These are phyloP conservation scores for Catharus bicknelli DNA, from an alignment of 2,113 vertebrate genomes.

Conservation along the genomic window DNA sequence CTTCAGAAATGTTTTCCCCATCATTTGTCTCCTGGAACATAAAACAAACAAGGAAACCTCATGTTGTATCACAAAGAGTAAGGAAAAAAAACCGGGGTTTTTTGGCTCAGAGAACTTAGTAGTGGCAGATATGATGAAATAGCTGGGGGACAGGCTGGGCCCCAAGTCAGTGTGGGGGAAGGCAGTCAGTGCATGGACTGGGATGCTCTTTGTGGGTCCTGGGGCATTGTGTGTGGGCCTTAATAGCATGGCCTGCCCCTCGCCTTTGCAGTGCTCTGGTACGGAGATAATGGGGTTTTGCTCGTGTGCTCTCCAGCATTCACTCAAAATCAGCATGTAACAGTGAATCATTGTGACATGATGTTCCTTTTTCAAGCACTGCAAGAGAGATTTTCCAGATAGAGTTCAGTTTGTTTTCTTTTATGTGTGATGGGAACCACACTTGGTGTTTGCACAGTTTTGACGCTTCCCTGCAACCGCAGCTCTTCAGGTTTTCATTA, in stretches of 20 bases:
- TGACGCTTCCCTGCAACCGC: neutral
- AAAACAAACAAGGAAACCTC: slow-evolving; percentile 58
- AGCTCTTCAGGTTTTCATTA: neutral
- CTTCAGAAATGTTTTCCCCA: slow-evolving; percentile 65
- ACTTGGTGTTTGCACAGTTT: slow-evolving; percentile 33
- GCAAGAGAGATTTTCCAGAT: slow-evolving; percentile 56
- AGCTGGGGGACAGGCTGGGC: slow-evolving; percentile 8
- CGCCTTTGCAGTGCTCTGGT: neutral
- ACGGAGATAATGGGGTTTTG: neutral
- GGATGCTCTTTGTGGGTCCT: neutral
- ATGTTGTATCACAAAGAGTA: slow-evolving; percentile 46
- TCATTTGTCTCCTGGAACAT: slow-evolving; percentile 60
- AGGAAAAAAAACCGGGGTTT: neutral
- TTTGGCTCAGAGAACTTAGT: neutral
- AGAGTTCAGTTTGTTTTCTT: slow-evolving; percentile 49
- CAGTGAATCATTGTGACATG: slow-evolving; percentile 49
- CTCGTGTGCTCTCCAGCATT: neutral
- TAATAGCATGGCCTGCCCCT: neutral
- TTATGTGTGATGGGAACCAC: slow-evolving; percentile 34
- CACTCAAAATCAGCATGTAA: neutral
- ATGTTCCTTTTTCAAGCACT: slow-evolving; percentile 15
- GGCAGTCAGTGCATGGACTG: neutral
- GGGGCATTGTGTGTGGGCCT: neutral
- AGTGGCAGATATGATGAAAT: slow-evolving; percentile 50
- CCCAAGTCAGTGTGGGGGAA: neutral